Conservation (phyloP, 2,113 vertebrate species). For the Sander lucioperca region DNA sequence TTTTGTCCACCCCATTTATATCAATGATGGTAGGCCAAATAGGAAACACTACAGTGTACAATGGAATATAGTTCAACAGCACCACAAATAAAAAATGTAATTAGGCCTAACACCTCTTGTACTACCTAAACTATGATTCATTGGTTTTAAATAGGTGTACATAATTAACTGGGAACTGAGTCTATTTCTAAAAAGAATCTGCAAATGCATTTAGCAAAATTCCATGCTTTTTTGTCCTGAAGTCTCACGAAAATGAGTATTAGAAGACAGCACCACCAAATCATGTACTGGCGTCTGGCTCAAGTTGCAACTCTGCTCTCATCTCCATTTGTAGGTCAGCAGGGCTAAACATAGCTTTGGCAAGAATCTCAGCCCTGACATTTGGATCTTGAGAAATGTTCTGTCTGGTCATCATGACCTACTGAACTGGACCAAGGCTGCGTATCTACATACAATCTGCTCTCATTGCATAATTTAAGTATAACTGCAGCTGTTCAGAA, state of each 20-base stretch:
- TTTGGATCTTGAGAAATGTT: slow-evolving; percentile 59
- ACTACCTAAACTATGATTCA: neutral
- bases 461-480: slow-evolving; percentile 11
- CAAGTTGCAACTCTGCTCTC: slow-evolving; percentile 13
- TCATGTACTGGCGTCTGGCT: neutral
- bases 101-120: too few relatives aligned
- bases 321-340: slow-evolving; percentile 25
- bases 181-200: neutral
- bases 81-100: neutral
- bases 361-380: slow-evolving; percentile 58
- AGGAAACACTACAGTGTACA: too few relatives aligned
- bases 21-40: neutral
- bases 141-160: neutral
- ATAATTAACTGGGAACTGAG: neutral
- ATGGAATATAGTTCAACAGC: neutral
- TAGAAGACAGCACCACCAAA: neutral
- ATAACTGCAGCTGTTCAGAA: neutral
- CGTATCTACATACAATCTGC: neutral
- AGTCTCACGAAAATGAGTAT: neutral
- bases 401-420: slow-evolving; percentile 16
- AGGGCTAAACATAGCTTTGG: slow-evolving; percentile 60
- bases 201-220: neutral
- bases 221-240: neutral
- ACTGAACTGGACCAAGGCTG: slow-evolving; percentile 40
- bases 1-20: neutral